These are phyloP conservation scores for Cephus sareptanus DNA, from an alignment of 2,888 invertebrate genomes.

Conservation along the genomic window DNA sequence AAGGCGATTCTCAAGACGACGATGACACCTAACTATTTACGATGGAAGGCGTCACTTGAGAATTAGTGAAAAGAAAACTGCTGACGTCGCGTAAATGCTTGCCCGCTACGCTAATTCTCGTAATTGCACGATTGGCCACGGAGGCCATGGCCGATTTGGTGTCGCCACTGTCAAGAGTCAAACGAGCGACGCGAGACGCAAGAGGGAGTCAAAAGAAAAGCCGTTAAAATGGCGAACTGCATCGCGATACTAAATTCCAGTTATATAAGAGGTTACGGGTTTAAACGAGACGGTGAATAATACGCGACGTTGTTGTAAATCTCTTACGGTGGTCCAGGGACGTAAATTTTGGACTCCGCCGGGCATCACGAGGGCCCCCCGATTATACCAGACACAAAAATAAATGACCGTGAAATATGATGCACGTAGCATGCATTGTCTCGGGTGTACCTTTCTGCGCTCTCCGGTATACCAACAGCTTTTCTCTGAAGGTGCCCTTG, in stretches of 20 bases:
- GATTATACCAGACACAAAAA: constrained; percentile 24
- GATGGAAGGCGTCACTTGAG: not conserved
- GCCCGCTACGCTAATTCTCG: not conserved
- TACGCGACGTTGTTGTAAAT: not conserved
- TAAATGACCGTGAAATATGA: constrained; percentile 56
- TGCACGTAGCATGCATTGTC: constrained; percentile 56
- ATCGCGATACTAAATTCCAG: not conserved
- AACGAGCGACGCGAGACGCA: not conserved
- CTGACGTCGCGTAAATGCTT: not conserved
- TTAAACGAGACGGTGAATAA: not conserved
- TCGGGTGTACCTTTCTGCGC: constrained; percentile 23
- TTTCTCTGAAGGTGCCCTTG: constrained; percentile 32
- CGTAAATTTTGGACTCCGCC: constrained; percentile 36
- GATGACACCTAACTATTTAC: not conserved
- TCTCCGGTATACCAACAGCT: constrained; percentile 6
- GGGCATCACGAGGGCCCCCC: constrained; percentile 3
- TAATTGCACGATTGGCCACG: not conserved
- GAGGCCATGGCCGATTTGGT: not conserved
- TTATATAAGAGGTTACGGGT: not conserved
- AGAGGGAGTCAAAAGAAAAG: not conserved
- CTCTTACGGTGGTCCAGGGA: constrained; percentile 36
- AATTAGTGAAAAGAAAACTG: not conserved
- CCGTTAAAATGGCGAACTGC: not conserved
- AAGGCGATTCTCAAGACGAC: not conserved
- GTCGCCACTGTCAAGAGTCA: not conserved